A percentile compares a stretch with the other conserved stretches of the same genome.
These are phyloP conservation scores for Drosophila eugracilis DNA, from an alignment of 1,140 invertebrate genomes.

Conservation along the genomic window DNA sequence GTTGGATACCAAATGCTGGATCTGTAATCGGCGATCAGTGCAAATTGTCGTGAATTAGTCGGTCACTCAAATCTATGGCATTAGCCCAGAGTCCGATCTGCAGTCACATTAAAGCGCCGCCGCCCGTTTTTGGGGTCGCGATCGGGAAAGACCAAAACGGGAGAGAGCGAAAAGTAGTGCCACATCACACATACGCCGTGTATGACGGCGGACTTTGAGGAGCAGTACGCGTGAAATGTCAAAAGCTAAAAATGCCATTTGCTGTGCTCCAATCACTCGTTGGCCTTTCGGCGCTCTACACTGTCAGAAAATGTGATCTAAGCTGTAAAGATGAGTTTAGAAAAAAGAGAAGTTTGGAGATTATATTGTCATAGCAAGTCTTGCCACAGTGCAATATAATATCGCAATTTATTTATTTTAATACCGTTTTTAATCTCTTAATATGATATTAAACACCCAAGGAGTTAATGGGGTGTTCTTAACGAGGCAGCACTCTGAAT, in stretches of 20 bases:
- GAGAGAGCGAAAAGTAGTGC: conserved; percentile 69
- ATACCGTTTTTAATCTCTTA: too few relatives aligned
- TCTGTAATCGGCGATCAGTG: conserved; percentile 67
- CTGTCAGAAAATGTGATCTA: not conserved
- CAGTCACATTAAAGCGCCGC: conserved; percentile 47
- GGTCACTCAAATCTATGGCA: conserved; percentile 54
- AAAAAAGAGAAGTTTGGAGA: too few relatives aligned
- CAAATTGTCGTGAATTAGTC: conserved; percentile 77
- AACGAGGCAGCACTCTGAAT: not conserved
- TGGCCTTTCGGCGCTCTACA: conserved; percentile 52
- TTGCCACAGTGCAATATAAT: too few relatives aligned
- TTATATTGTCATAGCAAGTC: too few relatives aligned
- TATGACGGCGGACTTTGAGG: conserved; percentile 48
- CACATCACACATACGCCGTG: conserved; percentile 81
- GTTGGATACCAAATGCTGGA: conserved; percentile 15
- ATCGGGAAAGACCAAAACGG: conserved; percentile 38
- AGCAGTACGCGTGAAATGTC: conserved; percentile 79
- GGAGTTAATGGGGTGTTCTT: not conserved
- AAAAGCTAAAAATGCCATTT: conserved; percentile 82
- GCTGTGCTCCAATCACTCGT: conserved; percentile 50
- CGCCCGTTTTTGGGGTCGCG: conserved; percentile 37
- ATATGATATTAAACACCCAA: too few relatives aligned
- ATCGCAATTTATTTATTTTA: too few relatives aligned
- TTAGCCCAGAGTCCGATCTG: conserved; percentile 45
- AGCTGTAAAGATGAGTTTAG: not conserved